phyloP scores from a whole-genome alignment of 2,797 vertebrate genomes.

The Sebastes itinus region DNA sequence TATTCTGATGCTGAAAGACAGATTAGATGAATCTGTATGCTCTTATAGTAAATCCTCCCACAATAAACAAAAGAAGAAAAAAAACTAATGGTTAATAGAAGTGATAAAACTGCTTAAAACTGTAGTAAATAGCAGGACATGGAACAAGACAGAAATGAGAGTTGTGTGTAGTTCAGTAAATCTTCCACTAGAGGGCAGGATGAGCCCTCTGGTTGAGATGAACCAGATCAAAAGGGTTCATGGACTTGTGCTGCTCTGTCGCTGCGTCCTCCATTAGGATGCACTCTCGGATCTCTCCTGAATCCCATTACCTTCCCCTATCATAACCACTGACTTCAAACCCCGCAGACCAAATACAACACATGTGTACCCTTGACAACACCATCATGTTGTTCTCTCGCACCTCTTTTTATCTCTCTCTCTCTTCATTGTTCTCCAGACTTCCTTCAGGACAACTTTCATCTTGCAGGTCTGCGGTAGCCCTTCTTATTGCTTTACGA shows the following conservation, averaged over 20 bases:
- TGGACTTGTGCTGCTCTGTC: background rate
- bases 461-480: constrained; percentile 28
- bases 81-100: background rate
- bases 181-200: constrained; percentile 63
- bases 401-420: constrained; percentile 1
- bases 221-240: background rate
- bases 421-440: constrained; percentile 24
- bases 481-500: constrained; percentile 29
- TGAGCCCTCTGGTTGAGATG: constrained; percentile 1
- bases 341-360: constrained; percentile 25
- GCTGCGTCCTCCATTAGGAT: constrained; percentile 16
- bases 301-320: constrained; percentile 27
- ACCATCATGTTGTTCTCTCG: constrained; percentile 22
- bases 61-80: background rate
- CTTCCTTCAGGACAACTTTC: constrained; percentile 43
- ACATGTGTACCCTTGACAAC: constrained; percentile 27
- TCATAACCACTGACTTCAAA: constrained; percentile 35
- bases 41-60: background rate
- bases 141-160: background rate
- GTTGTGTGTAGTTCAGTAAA: background rate
- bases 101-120: background rate
- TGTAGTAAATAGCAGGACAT: background rate
- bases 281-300: constrained; percentile 8
- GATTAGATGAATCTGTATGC: background rate
- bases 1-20: background rate